Conservation (phyloP, 2,113 vertebrate genomes). For the Labeo catla region DNA sequence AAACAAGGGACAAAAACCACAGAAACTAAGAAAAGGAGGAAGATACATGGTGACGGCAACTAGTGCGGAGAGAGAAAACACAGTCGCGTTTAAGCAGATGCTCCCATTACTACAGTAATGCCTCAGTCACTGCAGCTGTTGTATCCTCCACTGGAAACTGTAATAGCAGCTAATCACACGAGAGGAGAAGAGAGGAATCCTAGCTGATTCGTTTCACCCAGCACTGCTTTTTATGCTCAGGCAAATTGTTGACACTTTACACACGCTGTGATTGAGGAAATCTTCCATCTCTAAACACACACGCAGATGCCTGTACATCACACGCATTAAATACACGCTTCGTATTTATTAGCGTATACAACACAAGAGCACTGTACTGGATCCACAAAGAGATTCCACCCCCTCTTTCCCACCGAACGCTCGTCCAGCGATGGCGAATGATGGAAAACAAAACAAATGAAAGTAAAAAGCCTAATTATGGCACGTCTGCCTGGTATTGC, state of each 20-base stretch:
- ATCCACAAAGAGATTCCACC: slow-evolving; percentile 33
- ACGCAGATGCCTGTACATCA: slow-evolving; percentile 27
- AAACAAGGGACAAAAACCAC: background rate
- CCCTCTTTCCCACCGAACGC: slow-evolving; percentile 27
- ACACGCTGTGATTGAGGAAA: slow-evolving; percentile 29
- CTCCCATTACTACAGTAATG: slow-evolving; percentile 1
- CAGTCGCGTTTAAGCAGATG: slow-evolving; percentile 11
- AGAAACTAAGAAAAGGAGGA: background rate
- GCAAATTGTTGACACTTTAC: slow-evolving; percentile 27
- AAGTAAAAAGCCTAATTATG: slow-evolving; percentile 64
- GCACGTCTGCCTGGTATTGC: slow-evolving; percentile 53
- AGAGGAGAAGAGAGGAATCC: background rate
- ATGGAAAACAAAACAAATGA: slow-evolving; percentile 64
- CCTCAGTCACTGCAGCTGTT: slow-evolving; percentile 21
- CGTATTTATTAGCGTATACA: slow-evolving; percentile 1
- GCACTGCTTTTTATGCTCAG: background rate
- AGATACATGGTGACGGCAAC: background rate
- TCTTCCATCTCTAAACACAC: slow-evolving; percentile 35
- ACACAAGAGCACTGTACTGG: slow-evolving; percentile 28
- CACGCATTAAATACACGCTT: slow-evolving; percentile 1
- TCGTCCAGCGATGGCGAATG: slow-evolving; percentile 46
- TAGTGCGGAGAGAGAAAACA: background rate
- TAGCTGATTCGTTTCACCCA: background rate
- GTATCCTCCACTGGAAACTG: slow-evolving; percentile 9
- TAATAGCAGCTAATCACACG: slow-evolving; percentile 21